Conservation (phyloP, 2,797 vertebrate species). For the Lithobates sylvaticus region DNA sequence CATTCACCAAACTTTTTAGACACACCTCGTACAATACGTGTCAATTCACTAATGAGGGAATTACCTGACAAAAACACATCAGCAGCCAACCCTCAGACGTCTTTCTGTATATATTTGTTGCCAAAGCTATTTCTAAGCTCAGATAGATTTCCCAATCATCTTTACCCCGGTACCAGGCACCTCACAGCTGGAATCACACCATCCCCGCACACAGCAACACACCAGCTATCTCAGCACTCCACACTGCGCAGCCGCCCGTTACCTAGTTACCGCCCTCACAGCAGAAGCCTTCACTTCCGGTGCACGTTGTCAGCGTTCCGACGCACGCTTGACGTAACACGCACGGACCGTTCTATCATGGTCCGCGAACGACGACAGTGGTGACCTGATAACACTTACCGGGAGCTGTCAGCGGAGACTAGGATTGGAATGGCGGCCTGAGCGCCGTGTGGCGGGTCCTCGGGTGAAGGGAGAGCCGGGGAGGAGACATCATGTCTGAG, state of each 20-base stretch:
- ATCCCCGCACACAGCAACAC: background rate
- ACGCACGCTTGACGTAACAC: background rate
- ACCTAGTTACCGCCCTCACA: background rate
- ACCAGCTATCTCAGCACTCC: background rate
- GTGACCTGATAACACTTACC: slow-evolving; percentile 19
- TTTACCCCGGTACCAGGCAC: too few species aligned
- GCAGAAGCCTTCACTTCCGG: slow-evolving; percentile 16
- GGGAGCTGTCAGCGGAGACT: background rate
- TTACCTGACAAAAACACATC: too few species aligned
- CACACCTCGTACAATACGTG: too few species aligned
- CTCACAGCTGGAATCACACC: too few species aligned
- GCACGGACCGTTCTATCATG: background rate
- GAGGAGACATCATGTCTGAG: slow-evolving; percentile 45
- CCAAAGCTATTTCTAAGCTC: too few species aligned
- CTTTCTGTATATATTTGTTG: too few species aligned
- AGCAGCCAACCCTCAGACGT: too few species aligned
- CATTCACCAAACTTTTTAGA: too few species aligned
- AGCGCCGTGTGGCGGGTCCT: background rate
- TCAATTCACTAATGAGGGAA: too few species aligned
- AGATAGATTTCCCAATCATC: too few species aligned
- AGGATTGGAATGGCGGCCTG: slow-evolving; percentile 15
- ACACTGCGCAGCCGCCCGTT: background rate
- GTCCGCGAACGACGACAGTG: background rate
- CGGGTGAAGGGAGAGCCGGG: background rate
- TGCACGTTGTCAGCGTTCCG: background rate